phyloP scores from a whole-genome alignment of 2,797 vertebrate genomes.

The Pogonophryne albipinna region DNA sequence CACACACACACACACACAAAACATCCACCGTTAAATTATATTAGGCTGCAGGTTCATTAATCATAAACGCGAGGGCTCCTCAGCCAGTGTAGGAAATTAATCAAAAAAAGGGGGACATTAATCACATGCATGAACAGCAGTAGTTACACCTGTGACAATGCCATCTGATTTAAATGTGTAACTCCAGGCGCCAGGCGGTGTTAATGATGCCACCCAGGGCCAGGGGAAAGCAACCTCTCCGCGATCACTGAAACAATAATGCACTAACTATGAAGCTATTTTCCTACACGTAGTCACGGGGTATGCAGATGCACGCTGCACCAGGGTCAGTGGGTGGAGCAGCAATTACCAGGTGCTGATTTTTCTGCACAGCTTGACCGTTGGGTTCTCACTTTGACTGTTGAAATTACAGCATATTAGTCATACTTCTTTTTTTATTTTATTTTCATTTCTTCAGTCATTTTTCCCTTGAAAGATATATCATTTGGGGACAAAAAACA shows the following conservation, averaged over 20 bases:
- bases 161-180: slow-evolving; percentile 80
- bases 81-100: slow-evolving; percentile 74
- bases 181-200: slow-evolving; percentile 78
- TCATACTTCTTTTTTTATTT: slow-evolving; percentile 19
- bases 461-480: slow-evolving; percentile 36
- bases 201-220: slow-evolving; percentile 82
- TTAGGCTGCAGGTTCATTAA: slow-evolving; percentile 74
- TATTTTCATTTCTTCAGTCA: not conserved
- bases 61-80: slow-evolving; percentile 69
- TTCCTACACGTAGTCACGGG: slow-evolving; percentile 61
- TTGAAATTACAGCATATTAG: slow-evolving; percentile 56
- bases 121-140: slow-evolving; percentile 79
- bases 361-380: slow-evolving; percentile 75
- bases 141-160: slow-evolving; percentile 79
- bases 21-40: slow-evolving; percentile 51
- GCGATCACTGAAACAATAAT: slow-evolving; percentile 76
- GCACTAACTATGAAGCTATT: slow-evolving; percentile 74
- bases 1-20: slow-evolving; percentile 32
- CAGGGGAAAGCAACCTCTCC: slow-evolving; percentile 65
- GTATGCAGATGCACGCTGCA: slow-evolving; percentile 49
- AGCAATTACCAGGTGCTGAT: slow-evolving; percentile 69
- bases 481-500: slow-evolving; percentile 10
- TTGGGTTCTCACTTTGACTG: slow-evolving; percentile 51
- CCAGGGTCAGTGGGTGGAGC: slow-evolving; percentile 71
- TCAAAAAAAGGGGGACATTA: slow-evolving; percentile 75